phyloP scores from a whole-genome alignment of 2,888 invertebrate genomes.

The Carpatolechia fugitivella region DNA sequence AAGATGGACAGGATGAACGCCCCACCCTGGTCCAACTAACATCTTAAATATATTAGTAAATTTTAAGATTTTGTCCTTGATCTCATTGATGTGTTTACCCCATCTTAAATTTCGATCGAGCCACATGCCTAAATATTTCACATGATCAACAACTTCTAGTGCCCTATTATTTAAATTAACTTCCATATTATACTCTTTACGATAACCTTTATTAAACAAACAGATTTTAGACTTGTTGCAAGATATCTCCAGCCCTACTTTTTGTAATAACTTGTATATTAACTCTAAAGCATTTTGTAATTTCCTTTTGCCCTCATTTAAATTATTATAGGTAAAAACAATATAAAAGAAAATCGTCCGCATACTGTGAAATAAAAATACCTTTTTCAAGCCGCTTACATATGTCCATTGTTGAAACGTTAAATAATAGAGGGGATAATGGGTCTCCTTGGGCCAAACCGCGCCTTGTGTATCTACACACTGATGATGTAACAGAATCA shows the following conservation, averaged over 20 bases:
- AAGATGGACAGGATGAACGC: constrained; percentile 30
- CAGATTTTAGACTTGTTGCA: not conserved
- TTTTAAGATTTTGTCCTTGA: constrained; percentile 21
- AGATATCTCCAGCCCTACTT: not conserved
- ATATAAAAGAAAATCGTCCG: not conserved
- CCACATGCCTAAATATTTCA: constrained; percentile 34
- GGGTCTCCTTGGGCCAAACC: constrained; percentile 1
- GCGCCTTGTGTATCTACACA: not conserved
- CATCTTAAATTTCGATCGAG: constrained; percentile 28
- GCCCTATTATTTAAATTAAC: constrained; percentile 12
- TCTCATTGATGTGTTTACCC: constrained; percentile 31
- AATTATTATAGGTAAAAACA: not conserved
- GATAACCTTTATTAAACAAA: constrained; percentile 13
- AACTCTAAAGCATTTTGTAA: not conserved
- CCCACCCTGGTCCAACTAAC: constrained; percentile 28
- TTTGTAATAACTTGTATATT: not conserved
- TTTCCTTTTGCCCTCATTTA: not conserved
- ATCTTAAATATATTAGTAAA: constrained; percentile 29
- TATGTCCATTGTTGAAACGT: not conserved
- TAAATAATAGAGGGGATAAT: not conserved
- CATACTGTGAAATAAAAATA: not conserved
- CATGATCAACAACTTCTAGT: constrained; percentile 14
- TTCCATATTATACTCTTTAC: constrained; percentile 4
- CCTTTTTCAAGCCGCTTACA: not conserved
- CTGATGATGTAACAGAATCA: not conserved